These are phyloP conservation scores for Mythimna lalbum DNA, from an alignment of 2,888 invertebrate species.

Conservation along the genomic window DNA sequence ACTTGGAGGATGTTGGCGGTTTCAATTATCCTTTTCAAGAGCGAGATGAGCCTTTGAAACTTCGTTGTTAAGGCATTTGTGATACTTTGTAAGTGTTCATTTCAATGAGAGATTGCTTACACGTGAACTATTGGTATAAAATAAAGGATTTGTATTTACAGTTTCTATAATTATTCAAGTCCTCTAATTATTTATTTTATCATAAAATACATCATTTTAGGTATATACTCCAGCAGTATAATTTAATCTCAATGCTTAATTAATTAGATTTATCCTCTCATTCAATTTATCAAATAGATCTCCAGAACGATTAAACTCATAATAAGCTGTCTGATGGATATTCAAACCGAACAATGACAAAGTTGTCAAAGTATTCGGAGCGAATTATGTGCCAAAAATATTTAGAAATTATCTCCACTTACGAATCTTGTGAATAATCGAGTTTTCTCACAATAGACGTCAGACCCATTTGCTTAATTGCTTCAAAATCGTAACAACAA, in stretches of 20 bases:
- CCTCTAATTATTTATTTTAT: background rate
- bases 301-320: constrained; percentile 19
- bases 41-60: constrained; percentile 52
- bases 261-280: constrained; percentile 25
- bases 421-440: constrained; percentile 56
- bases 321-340: constrained; percentile 42
- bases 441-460: constrained; percentile 44
- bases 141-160: constrained; percentile 22
- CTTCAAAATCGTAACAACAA: constrained; percentile 65
- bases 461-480: constrained; percentile 68
- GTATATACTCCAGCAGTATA: background rate
- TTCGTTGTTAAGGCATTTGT: constrained; percentile 28
- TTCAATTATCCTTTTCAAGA: constrained; percentile 56
- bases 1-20: constrained; percentile 54
- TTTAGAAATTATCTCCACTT: constrained; percentile 62
- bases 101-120: constrained; percentile 5
- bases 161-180: constrained; percentile 13
- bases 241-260: constrained; percentile 15
- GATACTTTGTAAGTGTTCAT: constrained; percentile 34
- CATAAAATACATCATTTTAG: background rate
- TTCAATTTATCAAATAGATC: constrained; percentile 29
- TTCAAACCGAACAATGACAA: constrained; percentile 45
- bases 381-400: constrained; percentile 56
- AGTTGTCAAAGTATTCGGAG: constrained; percentile 56
- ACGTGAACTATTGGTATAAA: constrained; percentile 19